These are phyloP conservation scores for Calliphora vomitoria DNA, from an alignment of 2,888 invertebrate species.

Conservation along the genomic window DNA sequence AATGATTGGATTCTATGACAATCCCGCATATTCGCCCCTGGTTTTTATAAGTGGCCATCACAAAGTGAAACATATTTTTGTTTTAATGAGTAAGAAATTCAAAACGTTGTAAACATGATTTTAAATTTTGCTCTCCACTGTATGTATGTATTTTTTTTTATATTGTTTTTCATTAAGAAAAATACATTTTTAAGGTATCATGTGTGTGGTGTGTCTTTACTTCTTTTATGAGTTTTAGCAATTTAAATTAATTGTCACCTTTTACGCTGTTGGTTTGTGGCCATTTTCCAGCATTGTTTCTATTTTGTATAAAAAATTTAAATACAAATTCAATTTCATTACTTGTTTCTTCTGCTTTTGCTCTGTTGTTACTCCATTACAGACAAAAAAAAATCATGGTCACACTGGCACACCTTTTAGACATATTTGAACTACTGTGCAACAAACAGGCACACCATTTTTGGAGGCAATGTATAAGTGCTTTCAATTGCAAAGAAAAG, in stretches of 20 bases:
- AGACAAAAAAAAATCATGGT: constrained; percentile 50
- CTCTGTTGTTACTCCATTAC: background rate
- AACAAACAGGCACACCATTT: background rate
- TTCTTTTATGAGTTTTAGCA: constrained; percentile 7
- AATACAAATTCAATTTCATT: background rate
- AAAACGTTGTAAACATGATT: background rate
- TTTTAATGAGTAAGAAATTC: no score
- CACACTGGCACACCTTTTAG: constrained; percentile 59
- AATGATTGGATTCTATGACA: no score
- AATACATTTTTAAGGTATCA: constrained; percentile 3
- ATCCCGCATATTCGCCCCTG: no score
- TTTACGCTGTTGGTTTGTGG: background rate
- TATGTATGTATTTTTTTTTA: background rate
- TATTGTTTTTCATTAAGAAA: background rate
- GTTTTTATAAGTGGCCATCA: no score
- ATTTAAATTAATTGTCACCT: constrained; percentile 37
- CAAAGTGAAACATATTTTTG: no score
- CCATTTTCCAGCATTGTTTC: constrained; percentile 3
- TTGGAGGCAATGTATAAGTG: background rate
- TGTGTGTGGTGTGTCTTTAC: background rate
- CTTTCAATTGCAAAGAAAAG: background rate
- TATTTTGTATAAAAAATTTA: background rate
- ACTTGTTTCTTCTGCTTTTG: background rate
- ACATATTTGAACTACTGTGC: constrained; percentile 24
- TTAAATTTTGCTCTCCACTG: constrained; percentile 12